Evolutionary conservation across 1,140 invertebrate genomes (phyloP).

Genomic region (Trissolcus basalis): DNA sequence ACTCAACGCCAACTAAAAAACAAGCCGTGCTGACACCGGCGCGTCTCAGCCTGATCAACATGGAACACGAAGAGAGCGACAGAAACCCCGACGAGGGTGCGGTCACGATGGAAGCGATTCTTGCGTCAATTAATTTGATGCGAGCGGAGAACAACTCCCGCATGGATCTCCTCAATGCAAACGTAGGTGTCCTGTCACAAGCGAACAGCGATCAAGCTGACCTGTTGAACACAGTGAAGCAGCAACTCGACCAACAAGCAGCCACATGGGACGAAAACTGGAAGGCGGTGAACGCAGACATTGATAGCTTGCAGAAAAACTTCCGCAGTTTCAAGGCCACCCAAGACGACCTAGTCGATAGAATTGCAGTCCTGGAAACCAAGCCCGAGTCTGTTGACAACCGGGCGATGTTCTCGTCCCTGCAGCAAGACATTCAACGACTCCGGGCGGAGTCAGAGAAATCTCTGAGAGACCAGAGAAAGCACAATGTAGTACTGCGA

Average conservation of each 20-base stretch:
- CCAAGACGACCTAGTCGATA: background rate
- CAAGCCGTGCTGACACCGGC: too few relatives aligned
- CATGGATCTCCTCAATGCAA: background rate
- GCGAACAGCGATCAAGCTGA: background rate
- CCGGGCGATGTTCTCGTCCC: background rate
- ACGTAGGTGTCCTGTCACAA: background rate
- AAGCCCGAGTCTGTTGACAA: background rate
- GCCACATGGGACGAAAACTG: background rate
- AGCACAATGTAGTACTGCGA: background rate
- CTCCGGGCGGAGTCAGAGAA: background rate
- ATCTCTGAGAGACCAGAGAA: background rate
- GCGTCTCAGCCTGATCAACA: too few relatives aligned
- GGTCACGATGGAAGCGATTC: background rate
- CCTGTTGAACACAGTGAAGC: background rate
- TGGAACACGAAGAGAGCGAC: background rate
- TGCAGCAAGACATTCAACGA: background rate
- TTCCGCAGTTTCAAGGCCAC: background rate
- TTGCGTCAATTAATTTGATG: background rate
- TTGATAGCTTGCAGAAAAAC: background rate
- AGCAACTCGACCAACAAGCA: background rate
- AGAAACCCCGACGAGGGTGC: background rate
- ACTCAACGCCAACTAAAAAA: too few relatives aligned
- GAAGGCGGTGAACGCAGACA: background rate
- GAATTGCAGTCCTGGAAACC: background rate
- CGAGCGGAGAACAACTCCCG: background rate